phyloP scores from a whole-genome alignment of 2,797 vertebrate genomes.

The Gila robusta region DNA sequence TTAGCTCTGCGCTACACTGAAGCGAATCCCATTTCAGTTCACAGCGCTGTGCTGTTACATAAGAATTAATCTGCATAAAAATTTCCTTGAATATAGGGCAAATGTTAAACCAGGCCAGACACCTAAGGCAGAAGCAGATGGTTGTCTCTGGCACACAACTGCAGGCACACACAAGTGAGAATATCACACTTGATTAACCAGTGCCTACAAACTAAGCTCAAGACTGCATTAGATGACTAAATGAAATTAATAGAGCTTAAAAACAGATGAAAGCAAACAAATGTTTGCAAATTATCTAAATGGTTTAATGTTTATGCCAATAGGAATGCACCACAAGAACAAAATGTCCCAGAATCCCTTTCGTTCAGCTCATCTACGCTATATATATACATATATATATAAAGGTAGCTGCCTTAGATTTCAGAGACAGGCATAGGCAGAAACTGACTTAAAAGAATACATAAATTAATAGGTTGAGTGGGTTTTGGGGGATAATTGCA shows the following conservation, averaged over 20 bases:
- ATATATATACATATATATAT: not conserved
- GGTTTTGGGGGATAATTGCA: not conserved
- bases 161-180: slow-evolving; percentile 43
- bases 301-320: not conserved
- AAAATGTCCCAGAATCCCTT: not conserved
- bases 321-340: slow-evolving; percentile 2
- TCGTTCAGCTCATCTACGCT: not conserved
- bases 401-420: not conserved
- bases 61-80: slow-evolving; percentile 50
- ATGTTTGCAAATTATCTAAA: slow-evolving; percentile 31
- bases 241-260: slow-evolving; percentile 24
- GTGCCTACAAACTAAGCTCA: not conserved
- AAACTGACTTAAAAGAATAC: not conserved
- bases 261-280: not conserved
- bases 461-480: not conserved
- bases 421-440: not conserved
- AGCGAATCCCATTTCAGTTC: slow-evolving; percentile 6
- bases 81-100: slow-evolving; percentile 45
- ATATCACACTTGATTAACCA: slow-evolving; percentile 38
- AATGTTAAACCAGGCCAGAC: slow-evolving; percentile 61
- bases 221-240: not conserved
- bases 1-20: slow-evolving; percentile 13
- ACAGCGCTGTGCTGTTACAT: slow-evolving; percentile 33
- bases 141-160: slow-evolving; percentile 36
- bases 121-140: slow-evolving; percentile 45